These are phyloP conservation scores for Conops quadrifasciatus DNA, from an alignment of 2,888 invertebrate species.

Conservation along the genomic window DNA sequence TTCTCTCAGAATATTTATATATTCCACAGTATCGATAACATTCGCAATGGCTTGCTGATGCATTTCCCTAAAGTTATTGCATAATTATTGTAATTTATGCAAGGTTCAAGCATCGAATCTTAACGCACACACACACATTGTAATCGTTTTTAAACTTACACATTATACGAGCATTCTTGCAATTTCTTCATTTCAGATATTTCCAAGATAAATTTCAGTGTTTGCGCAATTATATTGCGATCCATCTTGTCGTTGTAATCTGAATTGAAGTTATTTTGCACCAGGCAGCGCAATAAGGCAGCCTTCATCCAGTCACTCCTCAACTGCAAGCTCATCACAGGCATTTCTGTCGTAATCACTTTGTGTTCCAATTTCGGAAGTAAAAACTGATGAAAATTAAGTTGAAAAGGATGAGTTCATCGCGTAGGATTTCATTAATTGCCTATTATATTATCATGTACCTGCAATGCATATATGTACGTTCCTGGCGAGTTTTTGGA, in stretches of 20 bases:
- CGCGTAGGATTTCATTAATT: not conserved
- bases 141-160: constrained; percentile 52
- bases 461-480: constrained; percentile 57
- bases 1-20: constrained; percentile 58
- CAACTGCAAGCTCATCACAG: constrained; percentile 53
- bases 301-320: constrained; percentile 56
- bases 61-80: constrained; percentile 51
- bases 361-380: constrained; percentile 53
- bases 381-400: constrained; percentile 50
- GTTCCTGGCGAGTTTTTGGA: constrained; percentile 47
- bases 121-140: not conserved
- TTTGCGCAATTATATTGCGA: constrained; percentile 52
- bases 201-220: constrained; percentile 58
- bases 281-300: constrained; percentile 52
- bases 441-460: constrained; percentile 36
- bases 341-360: constrained; percentile 49
- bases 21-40: constrained; percentile 56
- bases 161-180: constrained; percentile 66
- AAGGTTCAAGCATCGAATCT: too few species aligned
- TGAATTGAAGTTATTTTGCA: constrained; percentile 58
- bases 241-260: constrained; percentile 57
- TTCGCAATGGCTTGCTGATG: constrained; percentile 47
- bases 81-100: constrained; percentile 1
- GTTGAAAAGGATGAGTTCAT: too few species aligned
- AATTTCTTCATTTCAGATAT: constrained; percentile 50